Conservation (phyloP, 1,140 invertebrate genomes). For the Kradibia gibbosae region DNA sequence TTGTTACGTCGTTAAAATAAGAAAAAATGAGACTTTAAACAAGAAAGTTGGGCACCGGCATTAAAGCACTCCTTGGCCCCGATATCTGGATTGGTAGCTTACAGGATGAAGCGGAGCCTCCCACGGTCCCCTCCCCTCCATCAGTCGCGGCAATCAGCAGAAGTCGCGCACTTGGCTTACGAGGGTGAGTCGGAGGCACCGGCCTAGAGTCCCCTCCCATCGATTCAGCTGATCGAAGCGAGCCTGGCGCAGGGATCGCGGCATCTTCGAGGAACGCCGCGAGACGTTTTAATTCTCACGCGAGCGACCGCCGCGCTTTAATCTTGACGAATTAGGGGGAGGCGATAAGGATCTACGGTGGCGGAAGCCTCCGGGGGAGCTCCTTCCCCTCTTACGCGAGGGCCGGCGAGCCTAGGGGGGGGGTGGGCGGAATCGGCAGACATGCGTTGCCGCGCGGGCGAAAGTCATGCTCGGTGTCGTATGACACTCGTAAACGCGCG, state of each 20-base stretch:
- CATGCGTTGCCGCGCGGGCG: background rate
- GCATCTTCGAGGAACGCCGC: no score
- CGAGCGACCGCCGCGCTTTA: background rate
- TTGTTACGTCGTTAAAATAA: background rate
- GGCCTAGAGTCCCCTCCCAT: no score
- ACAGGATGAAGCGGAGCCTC: background rate
- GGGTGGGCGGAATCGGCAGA: background rate
- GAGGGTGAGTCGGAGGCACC: no score
- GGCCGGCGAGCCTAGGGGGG: background rate
- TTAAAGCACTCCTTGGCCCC: background rate
- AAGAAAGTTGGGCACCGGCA: background rate
- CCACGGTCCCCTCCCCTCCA: background rate
- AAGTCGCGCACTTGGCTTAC: no score
- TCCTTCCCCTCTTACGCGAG: no score
- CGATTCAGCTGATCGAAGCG: no score
- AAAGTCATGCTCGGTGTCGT: slow-evolving; percentile 21
- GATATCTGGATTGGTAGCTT: background rate
- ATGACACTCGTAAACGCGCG: slow-evolving; percentile 22
- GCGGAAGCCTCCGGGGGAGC: background rate
- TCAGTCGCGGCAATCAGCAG: background rate
- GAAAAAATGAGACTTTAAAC: background rate
- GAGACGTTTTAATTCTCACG: background rate
- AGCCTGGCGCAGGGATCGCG: no score
- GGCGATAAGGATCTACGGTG: no score
- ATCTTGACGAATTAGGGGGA: no score